These are phyloP conservation scores for Esox masquinongy DNA, from an alignment of 2,797 vertebrate species.

Conservation along the genomic window DNA sequence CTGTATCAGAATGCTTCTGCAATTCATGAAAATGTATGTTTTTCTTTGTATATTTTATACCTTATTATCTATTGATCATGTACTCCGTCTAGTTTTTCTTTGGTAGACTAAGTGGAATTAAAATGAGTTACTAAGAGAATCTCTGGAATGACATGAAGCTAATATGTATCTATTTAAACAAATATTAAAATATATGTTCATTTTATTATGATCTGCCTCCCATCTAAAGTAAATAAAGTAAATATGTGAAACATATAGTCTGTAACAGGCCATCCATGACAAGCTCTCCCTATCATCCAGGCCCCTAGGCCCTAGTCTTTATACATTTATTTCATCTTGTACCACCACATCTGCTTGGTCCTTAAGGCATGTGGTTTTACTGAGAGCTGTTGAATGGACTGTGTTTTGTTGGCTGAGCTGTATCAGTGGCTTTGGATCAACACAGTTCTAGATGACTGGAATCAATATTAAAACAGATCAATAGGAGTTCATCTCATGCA, in stretches of 20 bases:
- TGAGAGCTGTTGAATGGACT: slow-evolving; percentile 27
- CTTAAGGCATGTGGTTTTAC: slow-evolving; percentile 33
- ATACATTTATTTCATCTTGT: slow-evolving; percentile 53
- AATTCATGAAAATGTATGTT: neutral
- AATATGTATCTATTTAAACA: neutral
- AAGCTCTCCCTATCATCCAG: slow-evolving; percentile 22
- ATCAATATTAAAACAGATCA: neutral
- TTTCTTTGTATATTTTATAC: neutral
- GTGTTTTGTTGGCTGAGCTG: slow-evolving; percentile 29
- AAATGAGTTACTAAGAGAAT: neutral
- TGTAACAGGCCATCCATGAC: slow-evolving; percentile 31
- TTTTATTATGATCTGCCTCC: neutral
- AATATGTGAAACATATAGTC: neutral
- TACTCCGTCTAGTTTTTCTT: neutral
- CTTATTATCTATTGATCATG: neutral
- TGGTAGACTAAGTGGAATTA: neutral
- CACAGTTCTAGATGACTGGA: neutral
- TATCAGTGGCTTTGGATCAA: neutral
- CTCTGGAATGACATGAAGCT: neutral
- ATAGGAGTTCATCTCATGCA: neutral
- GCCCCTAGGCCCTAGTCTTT: neutral
- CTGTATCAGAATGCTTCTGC: neutral
- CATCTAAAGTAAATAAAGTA: neutral
- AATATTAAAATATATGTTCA: neutral
- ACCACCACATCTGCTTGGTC: slow-evolving; percentile 29